phyloP scores from a whole-genome alignment of 2,797 vertebrate species.

The Pampus argenteus region DNA sequence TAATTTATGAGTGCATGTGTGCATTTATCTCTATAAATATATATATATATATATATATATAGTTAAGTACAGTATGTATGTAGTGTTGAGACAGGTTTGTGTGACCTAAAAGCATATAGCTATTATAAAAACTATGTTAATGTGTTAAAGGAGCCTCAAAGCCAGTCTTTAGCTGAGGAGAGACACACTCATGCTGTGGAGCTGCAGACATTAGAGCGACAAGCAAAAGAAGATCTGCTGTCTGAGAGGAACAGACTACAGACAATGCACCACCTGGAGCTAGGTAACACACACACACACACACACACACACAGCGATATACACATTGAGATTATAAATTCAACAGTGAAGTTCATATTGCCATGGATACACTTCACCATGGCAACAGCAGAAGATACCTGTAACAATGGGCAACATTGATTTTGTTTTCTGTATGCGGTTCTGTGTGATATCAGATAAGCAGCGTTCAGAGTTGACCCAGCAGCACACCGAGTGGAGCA shows the following conservation, averaged over 20 bases:
- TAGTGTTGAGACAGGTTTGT: not conserved
- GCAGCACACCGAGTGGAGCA: conserved; percentile 87
- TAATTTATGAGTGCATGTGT: conserved; percentile 15
- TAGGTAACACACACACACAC: conserved; percentile 73
- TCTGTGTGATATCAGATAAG: conserved; percentile 82
- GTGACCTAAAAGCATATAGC: conserved; percentile 18
- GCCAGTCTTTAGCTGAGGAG: conserved; percentile 84
- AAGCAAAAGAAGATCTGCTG: conserved; percentile 87
- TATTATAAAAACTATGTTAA: conserved; percentile 32
- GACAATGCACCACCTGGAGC: conserved; percentile 88
- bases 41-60: not conserved
- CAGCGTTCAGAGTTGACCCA: conserved; percentile 90
- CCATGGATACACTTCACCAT: conserved; percentile 82
- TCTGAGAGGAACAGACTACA: conserved; percentile 88
- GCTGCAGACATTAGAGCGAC: conserved; percentile 88
- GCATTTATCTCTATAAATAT: not conserved
- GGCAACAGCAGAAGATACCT: conserved; percentile 78
- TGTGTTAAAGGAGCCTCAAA: conserved; percentile 81
- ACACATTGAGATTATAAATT: conserved; percentile 73
- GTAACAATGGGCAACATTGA: conserved; percentile 62
- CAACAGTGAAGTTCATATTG: conserved; percentile 75
- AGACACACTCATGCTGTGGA: conserved; percentile 85
- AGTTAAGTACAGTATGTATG: not conserved
- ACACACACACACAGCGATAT: conserved; percentile 23
- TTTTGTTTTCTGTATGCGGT: conserved; percentile 57